Base-by-base conservation (phyloP, 2,888 invertebrate species). In the Xiphydria camelus region DNA sequence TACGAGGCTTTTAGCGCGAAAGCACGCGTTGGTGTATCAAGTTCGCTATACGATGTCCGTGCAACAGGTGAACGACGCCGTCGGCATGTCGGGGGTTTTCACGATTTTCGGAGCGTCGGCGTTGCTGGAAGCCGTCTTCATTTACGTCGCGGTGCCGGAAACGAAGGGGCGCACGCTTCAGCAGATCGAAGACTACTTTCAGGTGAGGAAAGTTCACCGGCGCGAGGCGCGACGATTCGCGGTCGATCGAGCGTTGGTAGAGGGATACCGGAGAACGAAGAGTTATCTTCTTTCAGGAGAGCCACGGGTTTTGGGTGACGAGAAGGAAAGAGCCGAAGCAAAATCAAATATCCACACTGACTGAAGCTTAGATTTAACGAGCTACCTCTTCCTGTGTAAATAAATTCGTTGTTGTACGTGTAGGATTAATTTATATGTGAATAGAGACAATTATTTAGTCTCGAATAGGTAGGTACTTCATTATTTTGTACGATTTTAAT, bases 161-260 rank as follows among this genome's bases (percentile, higher is more conserved):
- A 89, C 89, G 0, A 89, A 86, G 69, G 84, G 85, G 23, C 81
- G 83, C 46, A 84, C 84, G 4, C 75, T 89, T 29, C 79, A 84
- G 41, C 84, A 89, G 73, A 89, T 89, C 55, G 89, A 89, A 73
- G 86, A 89, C 75, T 89, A 89, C 71, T 89, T 89, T 65, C 81
- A 83, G 58, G 83, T 84, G 57, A 75, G 81, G 23, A 85, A 84
- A 64, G 79, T 83, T 15, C 15, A 7, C 4, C 15, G 17, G 19
- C 9, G 15, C 10, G 2, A 12, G 4, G 12, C 7, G 4, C n/a
- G n/a, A n/a, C n/a, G n/a, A n/a, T n/a, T n/a, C n/a, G n/a, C n/a
- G n/a, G n/a, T n/a, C n/a, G n/a, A n/a, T n/a, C n/a, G n/a, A n/a
- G n/a, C n/a, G n/a, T n/a, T n/a, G n/a, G n/a, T n/a, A n/a, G n/a